phyloP scores from a whole-genome alignment of 2,888 invertebrate species.

The Crepidodera aurea region DNA sequence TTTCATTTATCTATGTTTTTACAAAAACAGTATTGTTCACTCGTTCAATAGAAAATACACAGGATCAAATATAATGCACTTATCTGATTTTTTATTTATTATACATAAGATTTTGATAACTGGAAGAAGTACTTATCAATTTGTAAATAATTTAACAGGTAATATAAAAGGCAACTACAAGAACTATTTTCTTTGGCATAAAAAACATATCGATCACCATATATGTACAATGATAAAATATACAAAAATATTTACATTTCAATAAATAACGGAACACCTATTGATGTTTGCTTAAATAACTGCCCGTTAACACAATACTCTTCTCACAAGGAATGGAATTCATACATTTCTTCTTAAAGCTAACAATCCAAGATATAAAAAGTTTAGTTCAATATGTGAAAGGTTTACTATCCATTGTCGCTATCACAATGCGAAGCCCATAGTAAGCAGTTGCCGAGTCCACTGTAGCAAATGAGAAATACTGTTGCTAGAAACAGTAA shows the following conservation, averaged over 20 bases:
- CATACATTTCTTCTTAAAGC: conserved; percentile 31
- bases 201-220: conserved; percentile 32
- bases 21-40: too few species aligned
- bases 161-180: conserved; percentile 33
- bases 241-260: conserved; percentile 41
- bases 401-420: conserved; percentile 59
- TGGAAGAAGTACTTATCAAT: not conserved
- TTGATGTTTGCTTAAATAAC: conserved; percentile 28
- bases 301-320: conserved; percentile 27
- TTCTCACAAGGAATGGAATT: conserved; percentile 24
- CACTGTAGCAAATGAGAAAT: conserved; percentile 94
- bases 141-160: conserved; percentile 24
- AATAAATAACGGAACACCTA: conserved; percentile 35
- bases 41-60: too few species aligned
- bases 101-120: not conserved
- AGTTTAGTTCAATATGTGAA: not conserved
- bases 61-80: too few species aligned
- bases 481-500: conserved; percentile 93
- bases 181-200: conserved; percentile 38
- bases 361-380: conserved; percentile 22
- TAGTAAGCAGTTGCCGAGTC: conserved; percentile 93
- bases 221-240: conserved; percentile 26
- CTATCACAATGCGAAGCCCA: conserved; percentile 84
- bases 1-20: too few species aligned
- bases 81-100: not conserved